Evolutionary conservation across 2,888 invertebrate genomes (phyloP), one percentile per base, ranked within the genome.

Genomic region (Brassicogethes aeneus): DNA sequence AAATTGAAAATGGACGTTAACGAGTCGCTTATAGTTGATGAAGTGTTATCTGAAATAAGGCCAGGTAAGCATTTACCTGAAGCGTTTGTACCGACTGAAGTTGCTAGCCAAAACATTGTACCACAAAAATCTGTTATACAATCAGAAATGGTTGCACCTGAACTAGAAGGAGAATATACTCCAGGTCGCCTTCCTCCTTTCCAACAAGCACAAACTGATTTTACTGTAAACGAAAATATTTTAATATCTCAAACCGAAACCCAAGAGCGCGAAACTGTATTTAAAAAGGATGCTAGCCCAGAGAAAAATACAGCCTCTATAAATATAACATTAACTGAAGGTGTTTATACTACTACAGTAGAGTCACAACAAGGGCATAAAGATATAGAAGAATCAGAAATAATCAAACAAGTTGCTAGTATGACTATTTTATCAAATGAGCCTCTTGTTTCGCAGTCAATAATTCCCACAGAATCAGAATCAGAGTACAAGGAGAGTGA

Each of bases 31-130:
- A 70, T 77, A 53, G 70, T 86, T 3, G 80, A 78, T 40, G 82
- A 86, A 71, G 75, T 80, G 16, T 71, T 79, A 52, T 68, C 80
- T 2, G 80, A 81, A 68, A 78, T 79, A 43, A 83, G 81, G 60
- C 81, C 85, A 5, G 81, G 80, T 10, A 85, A 85, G 68, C 85
- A 84, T 59, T 79, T 84, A 59, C 85, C 86, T 2, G 84, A 86
- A 65, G 65, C 83, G 37, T 82, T 86, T 57, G 85, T 86, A 2
- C 81, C 86, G 0, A 86, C 86, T 2, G 86, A 87, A 74, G 73
- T 77, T 7, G 87, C 86, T 2, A 76, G 74, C 15, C 72, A 77
- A 61, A 73, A 76, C 42, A 65, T 86, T 0, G 70, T 80, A 17
- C 71, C 81, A 8, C 81, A 82, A 48, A 80, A 77, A 58, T 79